These are phyloP conservation scores for Corydoras maculifer DNA, from an alignment of 2,113 vertebrate genomes.

Conservation along the genomic window DNA sequence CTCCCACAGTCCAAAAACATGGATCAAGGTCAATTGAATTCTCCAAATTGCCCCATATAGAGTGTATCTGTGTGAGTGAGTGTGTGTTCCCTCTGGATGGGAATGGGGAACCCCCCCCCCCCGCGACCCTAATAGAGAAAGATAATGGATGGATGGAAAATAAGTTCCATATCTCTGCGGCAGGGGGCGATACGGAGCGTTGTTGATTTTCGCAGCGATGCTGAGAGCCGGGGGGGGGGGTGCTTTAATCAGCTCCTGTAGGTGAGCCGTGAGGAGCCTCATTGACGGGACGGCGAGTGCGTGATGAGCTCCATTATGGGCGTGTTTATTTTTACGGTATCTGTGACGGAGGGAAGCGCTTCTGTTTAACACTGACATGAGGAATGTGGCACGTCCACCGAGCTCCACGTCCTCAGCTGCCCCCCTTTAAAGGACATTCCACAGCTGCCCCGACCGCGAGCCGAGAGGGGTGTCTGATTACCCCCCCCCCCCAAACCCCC, in stretches of 20 bases:
- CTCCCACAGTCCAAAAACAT: too few relatives aligned
- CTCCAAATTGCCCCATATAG: too few relatives aligned
- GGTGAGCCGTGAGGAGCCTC: background rate
- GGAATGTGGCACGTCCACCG: constrained; percentile 57
- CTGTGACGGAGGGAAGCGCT: constrained; percentile 19
- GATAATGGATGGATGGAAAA: too few relatives aligned
- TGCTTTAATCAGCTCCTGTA: background rate
- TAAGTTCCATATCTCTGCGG: too few relatives aligned
- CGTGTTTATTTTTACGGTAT: constrained; percentile 33
- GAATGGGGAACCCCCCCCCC: too few relatives aligned
- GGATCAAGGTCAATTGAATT: too few relatives aligned
- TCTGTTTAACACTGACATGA: constrained; percentile 50
- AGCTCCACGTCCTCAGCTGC: constrained; percentile 23
- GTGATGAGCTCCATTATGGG: constrained; percentile 37
- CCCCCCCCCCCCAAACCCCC: background rate
- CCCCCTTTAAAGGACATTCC: constrained; percentile 33
- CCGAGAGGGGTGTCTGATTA: constrained; percentile 20
- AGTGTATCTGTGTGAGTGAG: too few relatives aligned
- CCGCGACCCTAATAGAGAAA: too few relatives aligned
- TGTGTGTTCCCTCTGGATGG: too few relatives aligned
- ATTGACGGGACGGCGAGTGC: constrained; percentile 9
- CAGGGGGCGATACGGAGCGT: too few relatives aligned
- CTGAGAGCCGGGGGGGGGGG: too few relatives aligned
- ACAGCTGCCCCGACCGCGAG: constrained; percentile 28
- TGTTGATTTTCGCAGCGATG: too few relatives aligned